These are phyloP conservation scores for Ostrea denselamellosa DNA, from an alignment of 1,140 invertebrate genomes.

Conservation along the genomic window DNA sequence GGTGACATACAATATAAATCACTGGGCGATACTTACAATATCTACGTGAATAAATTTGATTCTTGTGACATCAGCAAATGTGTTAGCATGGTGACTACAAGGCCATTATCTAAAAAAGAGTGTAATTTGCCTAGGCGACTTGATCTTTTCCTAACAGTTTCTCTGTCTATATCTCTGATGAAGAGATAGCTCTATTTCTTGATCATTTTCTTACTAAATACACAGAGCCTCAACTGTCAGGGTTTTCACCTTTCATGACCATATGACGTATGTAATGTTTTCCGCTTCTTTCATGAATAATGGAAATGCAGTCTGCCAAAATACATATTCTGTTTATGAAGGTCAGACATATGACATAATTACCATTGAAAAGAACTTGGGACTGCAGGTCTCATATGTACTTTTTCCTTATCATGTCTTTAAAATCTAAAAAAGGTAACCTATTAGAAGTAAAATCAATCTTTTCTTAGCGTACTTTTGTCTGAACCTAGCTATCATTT, in stretches of 20 bases:
- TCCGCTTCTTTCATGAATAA: slow-evolving; percentile 28
- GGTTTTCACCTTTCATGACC: slow-evolving; percentile 12
- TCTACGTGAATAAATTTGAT: slow-evolving; percentile 34
- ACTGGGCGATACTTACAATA: neutral
- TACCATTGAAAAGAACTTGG: slow-evolving; percentile 12
- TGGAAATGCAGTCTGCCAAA: slow-evolving; percentile 31
- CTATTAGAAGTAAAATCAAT: neutral
- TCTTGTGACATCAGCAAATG: slow-evolving; percentile 29
- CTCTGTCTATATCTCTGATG: neutral
- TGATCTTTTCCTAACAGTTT: neutral
- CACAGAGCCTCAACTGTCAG: neutral
- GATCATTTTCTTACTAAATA: slow-evolving; percentile 16
- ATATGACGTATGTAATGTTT: slow-evolving; percentile 30
- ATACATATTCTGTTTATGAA: slow-evolving; percentile 21
- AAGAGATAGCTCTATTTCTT: neutral
- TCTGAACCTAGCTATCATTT: neutral
- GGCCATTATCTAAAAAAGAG: neutral
- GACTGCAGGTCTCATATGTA: neutral
- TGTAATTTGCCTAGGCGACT: slow-evolving; percentile 5
- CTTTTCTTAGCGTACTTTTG: neutral
- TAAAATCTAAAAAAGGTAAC: neutral
- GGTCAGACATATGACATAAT: slow-evolving; percentile 23
- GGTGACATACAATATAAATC: slow-evolving; percentile 21
- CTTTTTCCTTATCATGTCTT: neutral
- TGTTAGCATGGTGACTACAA: slow-evolving; percentile 24